Base-by-base conservation (phyloP, 2,797 vertebrate species). In the Gila robusta region DNA sequence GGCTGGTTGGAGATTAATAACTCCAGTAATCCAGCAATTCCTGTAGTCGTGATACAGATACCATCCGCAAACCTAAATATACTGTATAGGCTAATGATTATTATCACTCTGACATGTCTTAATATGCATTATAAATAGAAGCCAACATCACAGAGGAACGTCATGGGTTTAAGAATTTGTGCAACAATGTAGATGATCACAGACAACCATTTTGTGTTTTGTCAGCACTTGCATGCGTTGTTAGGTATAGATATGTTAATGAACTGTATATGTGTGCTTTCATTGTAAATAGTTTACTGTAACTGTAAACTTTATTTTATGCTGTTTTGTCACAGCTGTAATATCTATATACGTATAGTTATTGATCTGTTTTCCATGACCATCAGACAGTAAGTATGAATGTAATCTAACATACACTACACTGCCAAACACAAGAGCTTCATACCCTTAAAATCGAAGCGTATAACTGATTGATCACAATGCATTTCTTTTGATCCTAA, bases 1-100 rank as follows among this genome's bases (percentile, higher is more conserved):
- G 41, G 72, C 71, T 49, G 49, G 28, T n/a, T 54, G 62, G 32
- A 77, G 82, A 77, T 84, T 67, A 67, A 67, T 39, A 84, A 52
- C 44, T 77, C 23, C 59, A 67, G 32, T 21, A n/a, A 77, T 67
- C 35, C 26, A 28, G 28, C 14, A 49, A 49, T 49, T 16, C 4
- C 12, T 26, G 12, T 6, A n/a, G 17, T 32, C 39, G 8, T 26
- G 54, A 64, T 66, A 28, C 71, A 26, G 32, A 66, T 79, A 16
- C 28, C 39, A 49, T 76, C 72, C 52, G 23, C 28, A n/a, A 76
- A 83, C 32, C 23, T 39, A 73, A 82, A 59, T 82, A 72, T 44
- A n/a, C n/a, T n/a, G n/a, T n/a, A 72, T 72, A 32, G 28, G 28
- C 28, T 32, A 44, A 82, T 14, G 9, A 82, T 28, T n/a, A 44